Evolutionary conservation across 2,797 vertebrate species (phyloP).

Genomic region (Helarctos malayanus): DNA sequence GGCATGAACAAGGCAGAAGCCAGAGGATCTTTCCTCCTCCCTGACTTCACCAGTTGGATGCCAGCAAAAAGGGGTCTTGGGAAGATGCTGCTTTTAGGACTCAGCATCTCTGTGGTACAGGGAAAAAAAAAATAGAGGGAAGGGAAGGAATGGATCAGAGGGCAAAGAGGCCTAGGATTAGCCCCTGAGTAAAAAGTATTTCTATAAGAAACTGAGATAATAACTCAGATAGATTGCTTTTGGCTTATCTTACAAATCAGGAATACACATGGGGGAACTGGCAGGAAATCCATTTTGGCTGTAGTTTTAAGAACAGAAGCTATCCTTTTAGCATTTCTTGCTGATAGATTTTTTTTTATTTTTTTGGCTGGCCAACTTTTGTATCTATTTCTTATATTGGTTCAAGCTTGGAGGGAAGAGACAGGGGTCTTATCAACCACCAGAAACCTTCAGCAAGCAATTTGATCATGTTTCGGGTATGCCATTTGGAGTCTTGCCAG

Average conservation of each 20-base stretch:
- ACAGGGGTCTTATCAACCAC: not conserved
- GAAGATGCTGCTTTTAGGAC: not conserved
- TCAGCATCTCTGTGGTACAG: not conserved
- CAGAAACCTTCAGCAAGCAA: not conserved
- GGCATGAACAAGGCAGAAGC: not conserved
- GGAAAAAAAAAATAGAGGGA: not conserved
- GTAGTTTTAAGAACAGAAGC: not conserved
- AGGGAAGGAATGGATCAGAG: not conserved
- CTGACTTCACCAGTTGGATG: not conserved
- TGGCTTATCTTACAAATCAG: not conserved
- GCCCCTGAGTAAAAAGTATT: not conserved
- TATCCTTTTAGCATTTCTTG: not conserved
- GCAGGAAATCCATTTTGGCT: not conserved
- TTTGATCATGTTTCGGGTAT: not conserved
- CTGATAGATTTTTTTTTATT: not conserved
- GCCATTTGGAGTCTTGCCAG: not conserved
- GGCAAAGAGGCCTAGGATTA: not conserved
- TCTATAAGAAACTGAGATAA: not conserved
- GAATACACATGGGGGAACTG: not conserved
- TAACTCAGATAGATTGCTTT: not conserved
- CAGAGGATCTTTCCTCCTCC: not conserved
- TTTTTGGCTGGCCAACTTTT: not conserved
- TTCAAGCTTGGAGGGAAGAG: not conserved
- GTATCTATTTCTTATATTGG: not conserved
- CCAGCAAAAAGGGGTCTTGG: not conserved